Base-by-base conservation (phyloP, 2,113 vertebrate species). In the Uria lomvia region DNA sequence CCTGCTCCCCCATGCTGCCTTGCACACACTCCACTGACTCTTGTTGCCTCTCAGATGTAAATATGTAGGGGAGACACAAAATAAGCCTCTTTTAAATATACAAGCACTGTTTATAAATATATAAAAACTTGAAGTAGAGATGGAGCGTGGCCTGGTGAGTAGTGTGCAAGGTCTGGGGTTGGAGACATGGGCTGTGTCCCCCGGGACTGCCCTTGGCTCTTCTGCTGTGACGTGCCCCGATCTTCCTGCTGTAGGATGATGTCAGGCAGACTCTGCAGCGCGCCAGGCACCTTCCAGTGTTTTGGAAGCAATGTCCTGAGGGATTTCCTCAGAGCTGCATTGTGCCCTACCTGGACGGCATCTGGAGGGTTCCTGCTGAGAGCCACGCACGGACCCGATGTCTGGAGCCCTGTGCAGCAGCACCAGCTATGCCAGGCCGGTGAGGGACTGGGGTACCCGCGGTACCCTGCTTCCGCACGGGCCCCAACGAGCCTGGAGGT, bases 321-420 rank as follows among this genome's bases (percentile, higher is more conserved):
- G 9, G 8, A 34, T 91, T 65, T 84, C 50, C 24, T 55, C 34
- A 23, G 12, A 47, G n/a, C 55, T 50, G 34, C 3, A 3, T 65
- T 23, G 7, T 52, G 55, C 36, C 42, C 34, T 53, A 8, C 38
- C 22, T 6, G 19, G 30, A 15, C 9, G 23, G 24, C 53, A 34
- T 3, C 13, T 5, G 0, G 45, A 3, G 24, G 13, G 36, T 58
- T 26, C 29, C 43, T 4, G 0, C 38, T 1, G 4, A 23, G 45
- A 42, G 52, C 17, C 36, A 16, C 0, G 1, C 14, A 3, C 32
- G 45, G 65, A 18, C 19, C 26, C 0, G 0, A 1, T 12, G n/a
- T 34, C n/a, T 20, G 1, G 1, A 52, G 22, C 9, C 9, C 3
- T 0, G 2, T 15, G 29, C 7, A 4, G 45, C 14, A 30, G 34